Percentiles rank a stretch among this genome's conserved stretches.
These are phyloP conservation scores for Andrena dorsata DNA, from an alignment of 2,888 invertebrate species.

Conservation along the genomic window DNA sequence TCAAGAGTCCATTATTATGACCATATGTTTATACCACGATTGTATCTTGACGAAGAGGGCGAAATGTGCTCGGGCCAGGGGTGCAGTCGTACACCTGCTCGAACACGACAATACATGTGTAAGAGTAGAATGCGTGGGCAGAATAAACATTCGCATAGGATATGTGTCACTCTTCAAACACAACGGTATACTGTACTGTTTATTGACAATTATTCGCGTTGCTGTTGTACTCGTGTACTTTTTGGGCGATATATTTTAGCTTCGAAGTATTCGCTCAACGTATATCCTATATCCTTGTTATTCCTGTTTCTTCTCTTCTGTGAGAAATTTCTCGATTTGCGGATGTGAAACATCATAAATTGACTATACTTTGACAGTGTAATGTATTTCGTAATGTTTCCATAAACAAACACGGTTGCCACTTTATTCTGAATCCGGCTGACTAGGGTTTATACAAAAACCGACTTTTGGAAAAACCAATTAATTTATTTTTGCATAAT, in stretches of 20 bases:
- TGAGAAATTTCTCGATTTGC: no score
- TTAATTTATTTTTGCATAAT: no score
- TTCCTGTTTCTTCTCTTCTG: constrained; percentile 8
- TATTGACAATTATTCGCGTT: constrained; percentile 43
- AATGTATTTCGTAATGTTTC: no score
- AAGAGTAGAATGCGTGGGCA: constrained; percentile 72
- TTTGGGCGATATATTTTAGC: no score
- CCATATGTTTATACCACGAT: constrained; percentile 83
- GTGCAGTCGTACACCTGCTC: constrained; percentile 71
- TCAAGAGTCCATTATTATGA: constrained; percentile 84
- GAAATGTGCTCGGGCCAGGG: constrained; percentile 51
- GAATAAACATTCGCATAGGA: constrained; percentile 74
- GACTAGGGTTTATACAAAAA: no score
- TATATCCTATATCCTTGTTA: no score
- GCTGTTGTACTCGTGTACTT: background rate
- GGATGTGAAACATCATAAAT: no score
- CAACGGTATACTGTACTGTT: constrained; percentile 43
- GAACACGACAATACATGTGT: constrained; percentile 65
- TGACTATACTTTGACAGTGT: no score
- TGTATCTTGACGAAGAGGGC: constrained; percentile 78
- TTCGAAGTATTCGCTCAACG: no score
- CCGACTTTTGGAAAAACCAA: no score
- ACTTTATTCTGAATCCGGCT: no score
- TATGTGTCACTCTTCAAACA: constrained; percentile 82
- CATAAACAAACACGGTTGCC: no score